Conservation (phyloP, 2,888 invertebrate species). For the Aromia moschata region DNA sequence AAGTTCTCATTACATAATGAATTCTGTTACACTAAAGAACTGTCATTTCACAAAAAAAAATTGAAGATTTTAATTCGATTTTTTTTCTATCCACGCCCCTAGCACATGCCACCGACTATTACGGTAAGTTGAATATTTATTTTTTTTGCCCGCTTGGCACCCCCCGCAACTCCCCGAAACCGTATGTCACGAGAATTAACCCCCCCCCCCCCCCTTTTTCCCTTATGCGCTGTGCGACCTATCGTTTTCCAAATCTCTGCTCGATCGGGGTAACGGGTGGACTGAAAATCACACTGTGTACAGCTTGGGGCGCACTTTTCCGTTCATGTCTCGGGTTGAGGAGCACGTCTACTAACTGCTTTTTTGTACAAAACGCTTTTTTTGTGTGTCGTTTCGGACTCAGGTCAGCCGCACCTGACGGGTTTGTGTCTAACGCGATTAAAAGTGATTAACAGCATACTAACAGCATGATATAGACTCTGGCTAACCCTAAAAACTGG, state of each 20-base stretch:
- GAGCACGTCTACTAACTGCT: constrained; percentile 41
- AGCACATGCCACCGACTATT: constrained; percentile 98
- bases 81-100: constrained; percentile 62
- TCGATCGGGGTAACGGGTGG: neutral
- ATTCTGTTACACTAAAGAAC: constrained; percentile 6
- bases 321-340: constrained; percentile 31
- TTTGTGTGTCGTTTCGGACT: no score
- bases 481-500: constrained; percentile 4
- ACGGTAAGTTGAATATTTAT: constrained; percentile 90
- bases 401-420: no score
- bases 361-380: constrained; percentile 32
- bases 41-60: constrained; percentile 19
- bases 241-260: neutral
- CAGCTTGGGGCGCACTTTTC: constrained; percentile 22
- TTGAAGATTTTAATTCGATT: constrained; percentile 44
- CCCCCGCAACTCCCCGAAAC: neutral
- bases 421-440: neutral
- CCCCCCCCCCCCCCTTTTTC: neutral
- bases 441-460: constrained; percentile 32
- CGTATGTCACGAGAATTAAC: neutral
- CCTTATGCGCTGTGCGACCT: neutral
- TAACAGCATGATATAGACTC: constrained; percentile 41
- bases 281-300: constrained; percentile 13
- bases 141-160: constrained; percentile 25
- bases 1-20: no score